Evolutionary conservation across 2,113 vertebrate species (phyloP).

Genomic region (Aptenodytes patagonicus): DNA sequence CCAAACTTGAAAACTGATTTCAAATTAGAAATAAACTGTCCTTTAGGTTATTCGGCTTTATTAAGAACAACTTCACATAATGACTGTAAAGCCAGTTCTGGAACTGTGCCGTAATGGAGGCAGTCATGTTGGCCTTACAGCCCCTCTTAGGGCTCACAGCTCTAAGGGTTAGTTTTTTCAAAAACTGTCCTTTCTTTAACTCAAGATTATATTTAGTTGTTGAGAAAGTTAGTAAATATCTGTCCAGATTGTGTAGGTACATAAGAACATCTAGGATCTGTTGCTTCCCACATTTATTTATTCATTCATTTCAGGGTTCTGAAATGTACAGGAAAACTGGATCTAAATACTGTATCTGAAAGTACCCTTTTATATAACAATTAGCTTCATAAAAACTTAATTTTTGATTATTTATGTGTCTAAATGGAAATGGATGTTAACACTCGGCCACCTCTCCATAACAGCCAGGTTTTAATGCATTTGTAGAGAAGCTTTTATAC

Average conservation of each 20-base stretch:
- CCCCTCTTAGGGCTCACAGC: not conserved
- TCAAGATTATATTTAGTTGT: not conserved
- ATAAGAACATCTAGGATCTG: not conserved
- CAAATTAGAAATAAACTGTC: not conserved
- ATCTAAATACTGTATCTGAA: not conserved
- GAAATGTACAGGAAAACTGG: not conserved
- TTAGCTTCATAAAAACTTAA: not conserved
- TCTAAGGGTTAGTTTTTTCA: not conserved
- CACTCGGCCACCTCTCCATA: fast-evolving
- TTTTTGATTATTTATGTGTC: not conserved
- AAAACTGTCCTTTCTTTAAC: not conserved
- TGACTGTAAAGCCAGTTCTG: not conserved
- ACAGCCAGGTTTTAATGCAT: not conserved
- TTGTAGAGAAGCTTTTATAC: not conserved
- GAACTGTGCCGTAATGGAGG: not conserved
- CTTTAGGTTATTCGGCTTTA: not conserved
- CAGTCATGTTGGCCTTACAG: not conserved
- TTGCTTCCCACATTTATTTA: not conserved
- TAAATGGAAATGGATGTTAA: not conserved
- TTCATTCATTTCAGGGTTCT: not conserved
- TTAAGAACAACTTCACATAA: not conserved
- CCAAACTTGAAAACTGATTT: not conserved
- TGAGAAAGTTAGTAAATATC: not conserved
- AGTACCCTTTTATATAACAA: fast-evolving
- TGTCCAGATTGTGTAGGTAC: not conserved